Conservation (phyloP, 2,797 vertebrate genomes). For the Tinamus major region DNA sequence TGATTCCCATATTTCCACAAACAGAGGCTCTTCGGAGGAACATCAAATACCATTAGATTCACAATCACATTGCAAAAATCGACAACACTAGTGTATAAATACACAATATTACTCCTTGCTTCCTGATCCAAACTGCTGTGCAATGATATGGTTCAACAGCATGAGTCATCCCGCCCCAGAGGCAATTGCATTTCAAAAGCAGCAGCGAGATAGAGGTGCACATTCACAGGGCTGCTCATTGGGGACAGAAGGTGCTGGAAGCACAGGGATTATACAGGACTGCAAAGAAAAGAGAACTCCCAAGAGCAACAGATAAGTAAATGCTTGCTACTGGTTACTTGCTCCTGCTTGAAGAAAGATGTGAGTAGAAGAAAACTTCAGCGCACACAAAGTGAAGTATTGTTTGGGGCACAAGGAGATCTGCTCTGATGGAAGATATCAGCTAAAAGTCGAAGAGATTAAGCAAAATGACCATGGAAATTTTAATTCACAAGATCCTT, state of each 20-base stretch:
- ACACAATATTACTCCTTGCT: neutral
- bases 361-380: neutral
- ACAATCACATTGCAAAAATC: neutral
- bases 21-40: neutral
- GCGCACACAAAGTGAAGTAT: fast-evolving
- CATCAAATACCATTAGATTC: constrained; percentile 22
- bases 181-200: neutral
- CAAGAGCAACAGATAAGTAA: neutral
- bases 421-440: neutral
- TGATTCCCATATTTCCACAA: neutral
- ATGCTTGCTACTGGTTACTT: neutral
- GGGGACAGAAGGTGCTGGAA: neutral
- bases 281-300: neutral
- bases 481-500: constrained; percentile 66
- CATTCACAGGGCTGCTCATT: neutral
- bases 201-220: neutral
- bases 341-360: neutral
- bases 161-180: neutral
- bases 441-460: constrained; percentile 20
- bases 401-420: neutral
- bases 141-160: neutral
- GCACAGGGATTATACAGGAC: neutral
- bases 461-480: constrained; percentile 23
- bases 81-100: neutral
- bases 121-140: neutral